Evolutionary conservation across 2,797 vertebrate genomes (phyloP).

Genomic region (Etheostoma nigrum): DNA sequence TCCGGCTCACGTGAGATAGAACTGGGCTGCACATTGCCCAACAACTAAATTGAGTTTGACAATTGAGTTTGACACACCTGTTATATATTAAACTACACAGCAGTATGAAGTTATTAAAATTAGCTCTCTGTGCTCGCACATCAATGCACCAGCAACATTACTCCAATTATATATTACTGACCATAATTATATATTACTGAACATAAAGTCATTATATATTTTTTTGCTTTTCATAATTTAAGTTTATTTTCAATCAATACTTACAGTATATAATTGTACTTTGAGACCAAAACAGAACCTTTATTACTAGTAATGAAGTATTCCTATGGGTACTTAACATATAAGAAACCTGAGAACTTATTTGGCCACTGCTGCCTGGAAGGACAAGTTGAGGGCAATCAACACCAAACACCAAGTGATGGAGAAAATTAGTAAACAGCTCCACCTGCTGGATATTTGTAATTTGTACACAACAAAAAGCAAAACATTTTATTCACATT

Average conservation of each 20-base stretch:
- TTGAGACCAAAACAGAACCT: background rate
- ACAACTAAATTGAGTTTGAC: too few relatives aligned
- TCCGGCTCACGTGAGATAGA: too few relatives aligned
- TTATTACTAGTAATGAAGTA: too few relatives aligned
- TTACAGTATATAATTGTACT: background rate
- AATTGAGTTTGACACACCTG: too few relatives aligned
- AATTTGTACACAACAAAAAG: slow-evolving; percentile 21
- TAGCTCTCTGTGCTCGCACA: background rate
- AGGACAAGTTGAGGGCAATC: too few relatives aligned
- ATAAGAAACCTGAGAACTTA: background rate
- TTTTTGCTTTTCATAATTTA: background rate
- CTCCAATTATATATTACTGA: background rate
- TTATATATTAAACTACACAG: background rate
- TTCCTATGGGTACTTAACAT: background rate
- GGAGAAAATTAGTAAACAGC: background rate
- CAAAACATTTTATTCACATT: background rate
- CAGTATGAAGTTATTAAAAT: background rate
- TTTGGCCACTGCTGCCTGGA: background rate
- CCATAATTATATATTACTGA: background rate
- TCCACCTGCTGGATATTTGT: slow-evolving; percentile 54
- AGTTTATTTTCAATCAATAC: background rate
- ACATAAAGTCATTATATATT: background rate
- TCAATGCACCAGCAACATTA: too few relatives aligned
- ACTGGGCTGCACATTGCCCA: too few relatives aligned
- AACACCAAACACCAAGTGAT: too few relatives aligned